phyloP scores from a whole-genome alignment of 1,140 invertebrate genomes.

The Bombus superbus region DNA sequence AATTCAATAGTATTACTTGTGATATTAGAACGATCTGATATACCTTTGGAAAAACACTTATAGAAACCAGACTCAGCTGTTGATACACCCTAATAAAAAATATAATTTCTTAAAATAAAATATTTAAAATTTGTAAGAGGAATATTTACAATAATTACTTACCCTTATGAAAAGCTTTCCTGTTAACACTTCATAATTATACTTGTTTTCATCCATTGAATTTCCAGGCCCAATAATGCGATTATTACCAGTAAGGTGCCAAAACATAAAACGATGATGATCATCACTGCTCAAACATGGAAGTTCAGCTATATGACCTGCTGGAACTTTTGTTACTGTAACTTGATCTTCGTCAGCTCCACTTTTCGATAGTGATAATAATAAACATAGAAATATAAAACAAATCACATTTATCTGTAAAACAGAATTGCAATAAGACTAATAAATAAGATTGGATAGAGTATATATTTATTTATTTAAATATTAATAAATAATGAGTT shows the following conservation, averaged over 20 bases:
- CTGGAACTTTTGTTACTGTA: constrained; percentile 83
- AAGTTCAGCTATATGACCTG: constrained; percentile 84
- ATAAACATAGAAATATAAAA: constrained; percentile 64
- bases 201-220: constrained; percentile 85
- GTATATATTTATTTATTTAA: neutral
- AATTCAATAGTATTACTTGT: constrained; percentile 85
- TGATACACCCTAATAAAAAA: constrained; percentile 84
- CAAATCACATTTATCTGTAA: constrained; percentile 72
- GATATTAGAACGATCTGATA: constrained; percentile 81
- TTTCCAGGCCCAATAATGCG: constrained; percentile 86
- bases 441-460: neutral
- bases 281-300: constrained; percentile 87
- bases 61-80: constrained; percentile 85
- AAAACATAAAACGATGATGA: constrained; percentile 87
- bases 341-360: constrained; percentile 51
- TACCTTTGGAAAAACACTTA: constrained; percentile 85
- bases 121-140: neutral
- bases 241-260: constrained; percentile 84
- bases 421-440: constrained; percentile 19
- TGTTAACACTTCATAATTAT: constrained; percentile 87
- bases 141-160: constrained; percentile 65
- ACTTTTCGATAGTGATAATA: constrained; percentile 58
- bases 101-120: constrained; percentile 26
- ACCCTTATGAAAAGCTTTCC: constrained; percentile 87
- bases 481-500: constrained; percentile 5